phyloP scores from a whole-genome alignment of 2,888 invertebrate species.

The Apamea crenata region DNA sequence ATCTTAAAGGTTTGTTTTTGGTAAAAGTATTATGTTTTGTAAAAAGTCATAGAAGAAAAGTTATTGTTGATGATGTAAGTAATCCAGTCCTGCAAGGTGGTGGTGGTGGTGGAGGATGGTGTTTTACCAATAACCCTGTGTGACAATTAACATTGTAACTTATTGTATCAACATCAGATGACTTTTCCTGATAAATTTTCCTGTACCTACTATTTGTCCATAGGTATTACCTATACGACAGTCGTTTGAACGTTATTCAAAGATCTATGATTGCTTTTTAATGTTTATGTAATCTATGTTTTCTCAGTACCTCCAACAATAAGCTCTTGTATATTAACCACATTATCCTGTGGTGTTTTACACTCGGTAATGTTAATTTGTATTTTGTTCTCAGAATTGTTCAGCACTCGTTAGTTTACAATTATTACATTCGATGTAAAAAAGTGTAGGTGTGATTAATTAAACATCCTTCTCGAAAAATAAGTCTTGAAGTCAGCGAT shows the following conservation, averaged over 20 bases:
- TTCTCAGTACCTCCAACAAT: constrained; percentile 20
- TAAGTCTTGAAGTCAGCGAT: neutral
- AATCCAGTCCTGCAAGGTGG: too few species aligned
- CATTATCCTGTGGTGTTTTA: constrained; percentile 20
- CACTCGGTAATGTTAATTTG: constrained; percentile 15
- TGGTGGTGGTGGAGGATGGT: too few species aligned
- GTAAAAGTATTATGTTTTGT: too few species aligned
- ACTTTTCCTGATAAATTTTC: constrained; percentile 37
- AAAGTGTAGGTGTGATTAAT: constrained; percentile 11
- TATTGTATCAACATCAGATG: neutral
- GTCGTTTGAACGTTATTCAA: constrained; percentile 7
- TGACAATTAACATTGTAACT: constrained; percentile 9
- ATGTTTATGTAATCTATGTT: constrained; percentile 19
- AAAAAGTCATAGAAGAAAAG: too few species aligned
- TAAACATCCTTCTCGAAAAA: neutral
- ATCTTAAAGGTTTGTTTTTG: too few species aligned
- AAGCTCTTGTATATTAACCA: constrained; percentile 27
- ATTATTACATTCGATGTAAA: constrained; percentile 11
- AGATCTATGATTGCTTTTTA: constrained; percentile 9
- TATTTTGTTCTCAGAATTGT: constrained; percentile 51
- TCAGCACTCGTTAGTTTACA: constrained; percentile 23
- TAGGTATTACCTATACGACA: constrained; percentile 19
- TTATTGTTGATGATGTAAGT: too few species aligned
- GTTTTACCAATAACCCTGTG: neutral
- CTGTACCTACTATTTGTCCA: neutral